Percentiles rank a stretch among this genome's conserved stretches.
Evolutionary conservation across 2,113 vertebrate species (phyloP).

Genomic region (Gopherus evgoodei): DNA sequence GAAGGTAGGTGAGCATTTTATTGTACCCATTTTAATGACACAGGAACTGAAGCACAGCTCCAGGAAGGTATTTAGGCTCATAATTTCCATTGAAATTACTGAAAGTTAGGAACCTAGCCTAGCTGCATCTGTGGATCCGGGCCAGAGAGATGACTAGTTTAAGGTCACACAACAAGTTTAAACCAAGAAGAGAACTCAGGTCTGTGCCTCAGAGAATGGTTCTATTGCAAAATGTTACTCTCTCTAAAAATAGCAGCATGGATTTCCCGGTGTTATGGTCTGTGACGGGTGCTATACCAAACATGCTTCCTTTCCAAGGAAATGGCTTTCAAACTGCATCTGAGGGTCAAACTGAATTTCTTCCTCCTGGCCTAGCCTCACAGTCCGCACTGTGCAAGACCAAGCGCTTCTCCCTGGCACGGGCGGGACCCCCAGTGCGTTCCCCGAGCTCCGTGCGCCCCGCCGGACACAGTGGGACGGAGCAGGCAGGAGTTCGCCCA

Average conservation of each 20-base stretch:
- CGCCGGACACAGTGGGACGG: not conserved
- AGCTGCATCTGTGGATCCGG: not conserved
- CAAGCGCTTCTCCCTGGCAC: no score
- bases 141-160: not conserved
- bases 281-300: no score
- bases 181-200: not conserved
- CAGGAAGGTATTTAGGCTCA: not conserved
- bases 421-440: accelerated
- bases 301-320: no score
- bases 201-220: not conserved
- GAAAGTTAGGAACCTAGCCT: no score
- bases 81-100: not conserved
- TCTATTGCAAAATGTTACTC: not conserved
- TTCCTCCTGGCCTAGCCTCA: no score
- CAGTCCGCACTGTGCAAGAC: no score
- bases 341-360: no score
- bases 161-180: not conserved
- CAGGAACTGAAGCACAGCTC: not conserved
- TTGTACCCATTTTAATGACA: not conserved
- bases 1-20: not conserved
- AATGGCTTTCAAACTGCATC: no score
- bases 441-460: not conserved
- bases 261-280: not conserved
- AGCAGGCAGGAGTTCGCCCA: not conserved
- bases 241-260: not conserved